A percentile compares a stretch with the other conserved stretches of the same genome.
These are phyloP conservation scores for Acrobasis repandana DNA, from an alignment of 2,888 invertebrate genomes.

Conservation along the genomic window DNA sequence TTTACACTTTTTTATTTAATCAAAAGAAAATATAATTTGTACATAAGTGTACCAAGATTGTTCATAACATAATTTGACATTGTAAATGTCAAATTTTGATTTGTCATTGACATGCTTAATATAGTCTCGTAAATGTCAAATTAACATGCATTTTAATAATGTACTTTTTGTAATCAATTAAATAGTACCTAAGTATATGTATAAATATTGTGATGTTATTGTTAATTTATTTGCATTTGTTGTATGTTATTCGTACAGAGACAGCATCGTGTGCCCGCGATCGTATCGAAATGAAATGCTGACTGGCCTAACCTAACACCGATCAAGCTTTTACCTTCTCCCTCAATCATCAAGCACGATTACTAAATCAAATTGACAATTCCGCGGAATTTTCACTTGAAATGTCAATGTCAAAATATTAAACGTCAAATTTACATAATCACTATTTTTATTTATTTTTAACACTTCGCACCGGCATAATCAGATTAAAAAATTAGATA, in stretches of 20 bases:
- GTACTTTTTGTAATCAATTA: too few species aligned
- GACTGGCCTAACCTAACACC: conserved; percentile 63
- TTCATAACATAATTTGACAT: background rate
- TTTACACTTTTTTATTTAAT: background rate
- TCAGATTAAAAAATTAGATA: too few species aligned
- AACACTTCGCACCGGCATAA: too few species aligned
- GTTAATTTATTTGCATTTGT: background rate
- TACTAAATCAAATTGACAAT: conserved; percentile 10
- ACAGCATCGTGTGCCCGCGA: conserved; percentile 23
- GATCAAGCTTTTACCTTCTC: conserved; percentile 53
- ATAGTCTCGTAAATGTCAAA: background rate
- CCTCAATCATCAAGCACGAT: conserved; percentile 13
- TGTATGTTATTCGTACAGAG: conserved; percentile 24
- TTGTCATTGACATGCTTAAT: background rate
- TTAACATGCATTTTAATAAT: background rate
- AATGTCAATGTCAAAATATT: background rate
- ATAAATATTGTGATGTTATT: too few species aligned
- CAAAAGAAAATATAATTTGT: background rate
- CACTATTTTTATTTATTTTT: too few species aligned
- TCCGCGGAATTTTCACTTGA: background rate
- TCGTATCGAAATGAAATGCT: conserved; percentile 47
- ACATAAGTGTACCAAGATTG: background rate
- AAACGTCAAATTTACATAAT: background rate
- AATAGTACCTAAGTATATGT: too few species aligned
- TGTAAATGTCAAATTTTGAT: background rate